Evolutionary conservation across 1,140 invertebrate species (phyloP).

Genomic region (Aethina tumida): DNA sequence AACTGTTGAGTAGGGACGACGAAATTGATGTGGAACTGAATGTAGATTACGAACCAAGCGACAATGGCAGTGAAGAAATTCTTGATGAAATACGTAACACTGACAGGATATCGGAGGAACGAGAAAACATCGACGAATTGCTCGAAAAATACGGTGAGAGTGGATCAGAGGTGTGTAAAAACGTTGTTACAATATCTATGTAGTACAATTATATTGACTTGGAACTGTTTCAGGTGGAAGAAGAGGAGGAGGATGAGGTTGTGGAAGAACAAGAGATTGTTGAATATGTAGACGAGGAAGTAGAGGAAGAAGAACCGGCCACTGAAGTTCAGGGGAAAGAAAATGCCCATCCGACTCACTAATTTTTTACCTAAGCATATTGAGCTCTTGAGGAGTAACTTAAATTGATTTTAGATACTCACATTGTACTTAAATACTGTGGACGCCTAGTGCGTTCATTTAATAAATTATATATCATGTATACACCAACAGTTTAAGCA

Average conservation of each 20-base stretch:
- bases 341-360: neutral
- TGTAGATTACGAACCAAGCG: slow-evolving; percentile 10
- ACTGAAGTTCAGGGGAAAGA: neutral
- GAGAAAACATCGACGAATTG: no score
- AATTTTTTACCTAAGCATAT: neutral
- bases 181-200: no score
- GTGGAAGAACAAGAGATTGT: slow-evolving; percentile 11
- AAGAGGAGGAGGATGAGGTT: slow-evolving; percentile 13
- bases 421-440: neutral
- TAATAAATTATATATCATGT: slow-evolving; percentile 3
- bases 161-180: no score
- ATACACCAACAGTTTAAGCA: neutral
- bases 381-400: neutral
- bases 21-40: slow-evolving; percentile 16
- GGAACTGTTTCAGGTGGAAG: no score
- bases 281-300: slow-evolving; percentile 11
- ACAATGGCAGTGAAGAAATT: no score
- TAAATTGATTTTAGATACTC: slow-evolving; percentile 3
- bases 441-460: neutral
- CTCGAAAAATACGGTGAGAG: no score
- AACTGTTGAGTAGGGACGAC: slow-evolving; percentile 11
- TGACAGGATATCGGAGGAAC: no score
- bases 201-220: no score
- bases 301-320: slow-evolving; percentile 7
- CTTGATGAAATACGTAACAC: no score